Evolutionary conservation across 2,888 invertebrate genomes (phyloP).

Genomic region (Melanostoma scalare): DNA sequence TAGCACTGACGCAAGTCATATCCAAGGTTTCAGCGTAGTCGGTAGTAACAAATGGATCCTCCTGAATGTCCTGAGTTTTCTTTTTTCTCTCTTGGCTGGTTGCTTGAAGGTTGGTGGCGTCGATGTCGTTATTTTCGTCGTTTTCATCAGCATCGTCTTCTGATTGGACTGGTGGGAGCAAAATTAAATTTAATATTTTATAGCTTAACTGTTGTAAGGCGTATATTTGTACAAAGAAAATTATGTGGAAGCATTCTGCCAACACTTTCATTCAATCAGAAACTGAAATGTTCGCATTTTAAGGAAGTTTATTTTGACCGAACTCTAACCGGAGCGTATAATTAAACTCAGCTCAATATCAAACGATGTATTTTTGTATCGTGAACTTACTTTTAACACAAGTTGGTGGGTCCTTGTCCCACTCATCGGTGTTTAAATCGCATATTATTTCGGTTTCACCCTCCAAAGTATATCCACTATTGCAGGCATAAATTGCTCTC

Average conservation of each 20-base stretch:
- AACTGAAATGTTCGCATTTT: neutral
- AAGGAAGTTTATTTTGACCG: neutral
- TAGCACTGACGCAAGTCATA: constrained; percentile 80
- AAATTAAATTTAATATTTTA: neutral
- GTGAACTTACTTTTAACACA: constrained; percentile 76
- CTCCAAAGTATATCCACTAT: constrained; percentile 77
- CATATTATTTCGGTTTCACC: constrained; percentile 78
- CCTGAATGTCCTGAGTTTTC: constrained; percentile 77
- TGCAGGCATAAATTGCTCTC: constrained; percentile 79
- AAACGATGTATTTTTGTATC: neutral
- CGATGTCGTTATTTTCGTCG: constrained; percentile 41
- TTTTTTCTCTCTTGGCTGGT: constrained; percentile 71
- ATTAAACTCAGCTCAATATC: too few species aligned
- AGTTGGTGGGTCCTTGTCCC: constrained; percentile 79
- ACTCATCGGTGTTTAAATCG: constrained; percentile 79
- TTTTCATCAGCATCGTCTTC: constrained; percentile 72
- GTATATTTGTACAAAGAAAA: neutral
- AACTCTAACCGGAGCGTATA: too few species aligned
- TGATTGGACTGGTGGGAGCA: constrained; percentile 41
- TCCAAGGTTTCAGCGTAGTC: constrained; percentile 79
- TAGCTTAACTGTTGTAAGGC: too few species aligned
- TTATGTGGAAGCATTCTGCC: too few species aligned
- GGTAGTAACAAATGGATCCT: constrained; percentile 77
- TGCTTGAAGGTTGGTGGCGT: constrained; percentile 15
- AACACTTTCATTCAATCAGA: too few species aligned